phyloP scores from a whole-genome alignment of 2,888 invertebrate species.

The Lasius platythorax region DNA sequence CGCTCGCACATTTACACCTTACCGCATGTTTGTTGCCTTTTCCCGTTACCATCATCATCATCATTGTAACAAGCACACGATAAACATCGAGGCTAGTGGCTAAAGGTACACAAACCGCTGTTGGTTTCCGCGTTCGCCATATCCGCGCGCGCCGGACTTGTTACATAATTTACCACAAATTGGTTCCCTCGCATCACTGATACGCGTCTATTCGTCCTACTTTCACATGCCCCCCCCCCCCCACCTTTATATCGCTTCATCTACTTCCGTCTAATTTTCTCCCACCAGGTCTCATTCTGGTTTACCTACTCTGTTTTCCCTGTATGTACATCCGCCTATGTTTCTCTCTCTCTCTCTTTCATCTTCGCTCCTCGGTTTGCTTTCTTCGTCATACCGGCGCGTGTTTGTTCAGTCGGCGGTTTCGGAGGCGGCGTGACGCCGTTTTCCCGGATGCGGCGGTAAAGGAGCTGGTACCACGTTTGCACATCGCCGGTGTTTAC shows the following conservation, averaged over 20 bases:
- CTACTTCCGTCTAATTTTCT: constrained; percentile 47
- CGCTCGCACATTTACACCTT: not conserved
- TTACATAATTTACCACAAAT: constrained; percentile 56
- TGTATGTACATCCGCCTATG: constrained; percentile 31
- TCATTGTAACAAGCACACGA: constrained; percentile 31
- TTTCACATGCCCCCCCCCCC: not conserved
- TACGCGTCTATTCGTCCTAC: constrained; percentile 12
- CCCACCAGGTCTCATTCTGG: not conserved
- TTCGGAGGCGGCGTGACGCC: constrained; percentile 57
- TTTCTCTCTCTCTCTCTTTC: not conserved
- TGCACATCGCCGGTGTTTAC: constrained; percentile 62
- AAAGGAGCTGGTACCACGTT: constrained; percentile 62
- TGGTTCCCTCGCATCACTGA: not conserved
- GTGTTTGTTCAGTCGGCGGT: constrained; percentile 62
- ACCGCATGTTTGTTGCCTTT: constrained; percentile 31
- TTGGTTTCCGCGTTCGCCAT: constrained; percentile 25
- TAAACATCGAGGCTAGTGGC: constrained; percentile 24
- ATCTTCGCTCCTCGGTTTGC: constrained; percentile 24
- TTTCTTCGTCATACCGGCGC: constrained; percentile 43
- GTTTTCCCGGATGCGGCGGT: constrained; percentile 59
- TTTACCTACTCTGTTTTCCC: not conserved
- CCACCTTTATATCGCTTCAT: constrained; percentile 39
- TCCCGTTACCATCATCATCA: not conserved
- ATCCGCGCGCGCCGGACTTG: not conserved
- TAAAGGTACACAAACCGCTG: not conserved